Base-by-base conservation (phyloP, 2,113 vertebrate species). In the Ophthalmolycus amberensis region DNA sequence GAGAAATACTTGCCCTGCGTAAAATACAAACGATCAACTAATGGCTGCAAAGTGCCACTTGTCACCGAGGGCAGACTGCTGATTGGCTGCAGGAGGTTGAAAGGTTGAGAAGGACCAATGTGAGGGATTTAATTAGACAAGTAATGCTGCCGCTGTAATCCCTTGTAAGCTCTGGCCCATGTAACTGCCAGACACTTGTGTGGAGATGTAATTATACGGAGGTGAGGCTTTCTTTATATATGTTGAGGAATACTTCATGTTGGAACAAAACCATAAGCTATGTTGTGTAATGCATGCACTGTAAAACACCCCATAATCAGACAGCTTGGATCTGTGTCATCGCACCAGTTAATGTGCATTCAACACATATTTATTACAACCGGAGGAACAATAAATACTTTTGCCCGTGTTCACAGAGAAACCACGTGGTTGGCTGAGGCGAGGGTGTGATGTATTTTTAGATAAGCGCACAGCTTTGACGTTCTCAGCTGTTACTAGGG, bases 71-170 rank as follows among this genome's bases (percentile, higher is more conserved):
- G 52, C 18, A 37, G 27, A 14, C 12, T 2, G 64, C 50, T 58
- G 71, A 50, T 38, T 40, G 48, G 58, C 59, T 62, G 65, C 50
- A 37, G 64, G 32, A 15, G 40, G 68, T 37, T 2, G 60, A 56
- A 44, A 76, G 63, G 71, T 67, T 38, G 54, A 60, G 40, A 40
- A 20, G 27, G 34, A 73, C 44, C 25, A 67, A n/a, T 29, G 44
- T 37, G 76, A 74, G 25, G 60, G 73, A 65, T 59, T 80, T 74
- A 77, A 85, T 72, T 62, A 67, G 56, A 85, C 63, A 58, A 74
- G 58, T 64, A 77, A 77, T 9, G 44, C 48, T 1, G 29, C 67
- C 32, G 11, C n/a, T 37, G 18, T 83, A 69, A 87, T 87, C 63
- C 48, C 32, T n/a, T 27, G 52, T 68, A 65, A 77, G 42, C 56